These are phyloP conservation scores for Cyprinus carpio DNA, from an alignment of 2,113 vertebrate genomes.

Conservation along the genomic window DNA sequence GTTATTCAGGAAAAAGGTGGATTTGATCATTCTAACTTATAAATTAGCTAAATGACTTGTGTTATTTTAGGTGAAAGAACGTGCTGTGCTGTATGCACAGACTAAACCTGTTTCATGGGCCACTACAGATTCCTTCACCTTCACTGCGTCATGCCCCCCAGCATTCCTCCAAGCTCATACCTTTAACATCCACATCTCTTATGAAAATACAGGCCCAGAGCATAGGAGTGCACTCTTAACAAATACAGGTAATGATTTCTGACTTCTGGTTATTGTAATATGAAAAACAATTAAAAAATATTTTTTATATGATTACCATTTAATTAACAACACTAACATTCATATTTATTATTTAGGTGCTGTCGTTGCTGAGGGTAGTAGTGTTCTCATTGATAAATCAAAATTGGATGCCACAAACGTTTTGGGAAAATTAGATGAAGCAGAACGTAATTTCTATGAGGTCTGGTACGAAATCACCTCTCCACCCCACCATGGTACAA, in stretches of 20 bases:
- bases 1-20: too few relatives aligned
- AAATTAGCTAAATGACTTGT: neutral
- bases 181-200: slow-evolving; percentile 83
- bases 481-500: slow-evolving; percentile 76
- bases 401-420: slow-evolving; percentile 88
- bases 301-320: neutral
- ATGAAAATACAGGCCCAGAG: slow-evolving; percentile 68
- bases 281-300: neutral
- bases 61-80: slow-evolving; percentile 76
- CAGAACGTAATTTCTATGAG: slow-evolving; percentile 73
- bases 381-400: slow-evolving; percentile 78
- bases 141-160: slow-evolving; percentile 79
- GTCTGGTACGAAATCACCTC: slow-evolving; percentile 82
- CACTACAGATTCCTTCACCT: slow-evolving; percentile 79
- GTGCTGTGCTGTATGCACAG: slow-evolving; percentile 80
- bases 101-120: slow-evolving; percentile 74
- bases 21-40: neutral
- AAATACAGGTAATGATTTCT: slow-evolving; percentile 79
- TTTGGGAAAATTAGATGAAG: slow-evolving; percentile 76
- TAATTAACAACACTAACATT: neutral
- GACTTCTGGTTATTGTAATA: neutral
- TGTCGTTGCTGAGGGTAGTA: slow-evolving; percentile 81
- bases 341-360: slow-evolving; percentile 71
- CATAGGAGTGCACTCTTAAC: slow-evolving; percentile 73
- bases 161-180: slow-evolving; percentile 75